These are phyloP conservation scores for Adoxophyes honmai DNA, from an alignment of 1,140 invertebrate species.

Conservation along the genomic window DNA sequence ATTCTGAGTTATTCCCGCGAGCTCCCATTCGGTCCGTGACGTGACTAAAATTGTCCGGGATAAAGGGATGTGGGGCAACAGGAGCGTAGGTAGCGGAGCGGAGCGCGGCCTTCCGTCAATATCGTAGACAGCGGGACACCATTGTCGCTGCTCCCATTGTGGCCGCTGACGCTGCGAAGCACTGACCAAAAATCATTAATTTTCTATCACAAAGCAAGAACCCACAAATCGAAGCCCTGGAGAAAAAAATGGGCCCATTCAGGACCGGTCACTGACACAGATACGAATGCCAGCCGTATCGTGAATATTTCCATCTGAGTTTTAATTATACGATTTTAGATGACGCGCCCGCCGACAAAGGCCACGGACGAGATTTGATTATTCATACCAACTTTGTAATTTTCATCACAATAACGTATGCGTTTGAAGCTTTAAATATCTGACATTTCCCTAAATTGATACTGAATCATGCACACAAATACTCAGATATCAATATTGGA, in stretches of 20 bases:
- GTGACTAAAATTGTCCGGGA: constrained; percentile 57
- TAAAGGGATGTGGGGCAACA: constrained; percentile 48
- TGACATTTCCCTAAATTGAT: too few relatives aligned
- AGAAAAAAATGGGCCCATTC: constrained; percentile 69
- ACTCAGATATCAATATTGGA: too few relatives aligned
- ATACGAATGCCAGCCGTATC: constrained; percentile 36
- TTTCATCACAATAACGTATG: background rate
- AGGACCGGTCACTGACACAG: constrained; percentile 60
- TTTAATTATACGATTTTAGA: constrained; percentile 56
- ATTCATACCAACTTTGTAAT: constrained; percentile 4
- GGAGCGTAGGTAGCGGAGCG: constrained; percentile 64
- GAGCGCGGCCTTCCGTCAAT: constrained; percentile 60
- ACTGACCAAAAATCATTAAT: constrained; percentile 76
- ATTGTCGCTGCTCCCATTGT: constrained; percentile 69
- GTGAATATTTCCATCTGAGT: constrained; percentile 47
- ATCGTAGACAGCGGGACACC: constrained; percentile 69
- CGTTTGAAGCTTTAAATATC: background rate
- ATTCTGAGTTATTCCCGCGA: constrained; percentile 47
- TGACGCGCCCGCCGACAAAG: constrained; percentile 29
- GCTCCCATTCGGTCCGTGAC: constrained; percentile 59
- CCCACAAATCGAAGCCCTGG: constrained; percentile 69
- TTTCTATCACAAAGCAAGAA: constrained; percentile 74
- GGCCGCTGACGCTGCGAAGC: constrained; percentile 49
- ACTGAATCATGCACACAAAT: too few relatives aligned
- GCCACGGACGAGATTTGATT: background rate